These are phyloP conservation scores for Chaetops frenatus DNA, from an alignment of 2,113 vertebrate species.

Conservation along the genomic window DNA sequence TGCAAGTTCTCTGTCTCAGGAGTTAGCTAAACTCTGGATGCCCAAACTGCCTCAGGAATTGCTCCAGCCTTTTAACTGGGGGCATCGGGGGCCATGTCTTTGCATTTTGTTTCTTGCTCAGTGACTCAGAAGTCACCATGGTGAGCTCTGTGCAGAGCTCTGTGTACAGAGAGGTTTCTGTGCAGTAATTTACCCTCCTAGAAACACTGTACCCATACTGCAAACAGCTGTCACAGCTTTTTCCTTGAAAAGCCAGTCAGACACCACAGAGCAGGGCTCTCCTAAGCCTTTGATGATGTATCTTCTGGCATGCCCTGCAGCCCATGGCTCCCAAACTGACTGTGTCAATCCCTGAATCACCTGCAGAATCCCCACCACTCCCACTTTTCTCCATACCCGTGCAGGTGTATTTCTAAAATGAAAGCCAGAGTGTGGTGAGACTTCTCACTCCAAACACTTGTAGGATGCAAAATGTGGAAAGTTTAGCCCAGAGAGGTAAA, in stretches of 20 bases:
- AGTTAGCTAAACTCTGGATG: background rate
- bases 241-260: background rate
- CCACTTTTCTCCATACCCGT: background rate
- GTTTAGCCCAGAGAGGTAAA: background rate
- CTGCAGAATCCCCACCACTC: background rate
- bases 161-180: background rate
- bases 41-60: background rate
- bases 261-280: background rate
- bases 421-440: background rate
- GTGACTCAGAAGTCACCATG: background rate
- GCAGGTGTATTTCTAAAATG: background rate
- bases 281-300: background rate
- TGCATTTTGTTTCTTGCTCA: background rate
- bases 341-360: background rate
- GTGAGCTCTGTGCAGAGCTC: background rate
- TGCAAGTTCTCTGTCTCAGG: background rate
- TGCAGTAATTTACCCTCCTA: background rate
- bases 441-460: background rate
- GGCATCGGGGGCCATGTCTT: background rate
- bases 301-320: background rate
- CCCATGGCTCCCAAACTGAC: background rate
- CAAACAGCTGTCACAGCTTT: background rate
- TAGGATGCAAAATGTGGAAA: background rate
- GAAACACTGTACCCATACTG: accelerated
- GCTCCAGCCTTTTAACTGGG: background rate